Evolutionary conservation across 2,113 vertebrate species (phyloP).

Genomic region (Leptodactylus fuscus): DNA sequence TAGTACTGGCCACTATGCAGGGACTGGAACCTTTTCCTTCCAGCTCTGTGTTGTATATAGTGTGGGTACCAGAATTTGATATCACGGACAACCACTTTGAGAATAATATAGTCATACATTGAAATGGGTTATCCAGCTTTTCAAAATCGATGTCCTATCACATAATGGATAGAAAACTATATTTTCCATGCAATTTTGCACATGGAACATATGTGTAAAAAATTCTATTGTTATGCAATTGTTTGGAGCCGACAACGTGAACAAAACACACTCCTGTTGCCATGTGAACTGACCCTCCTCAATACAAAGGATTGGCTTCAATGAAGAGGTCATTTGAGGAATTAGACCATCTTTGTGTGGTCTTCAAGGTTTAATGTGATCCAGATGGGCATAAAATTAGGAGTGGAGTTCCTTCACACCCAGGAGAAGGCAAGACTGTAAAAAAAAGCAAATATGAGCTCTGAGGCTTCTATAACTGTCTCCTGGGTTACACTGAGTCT

Average conservation of each 20-base stretch:
- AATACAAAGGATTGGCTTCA: not conserved
- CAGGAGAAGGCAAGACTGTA: constrained; percentile 38
- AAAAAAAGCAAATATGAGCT: constrained; percentile 34
- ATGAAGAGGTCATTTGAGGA: constrained; percentile 7
- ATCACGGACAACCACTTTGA: too few relatives aligned
- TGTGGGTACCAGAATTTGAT: too few relatives aligned
- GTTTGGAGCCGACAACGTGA: not conserved
- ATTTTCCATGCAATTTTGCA: not conserved
- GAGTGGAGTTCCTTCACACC: constrained; percentile 42
- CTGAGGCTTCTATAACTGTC: not conserved
- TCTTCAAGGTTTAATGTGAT: constrained; percentile 31
- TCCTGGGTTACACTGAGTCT: not conserved
- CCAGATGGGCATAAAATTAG: constrained; percentile 46
- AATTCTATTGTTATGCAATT: not conserved
- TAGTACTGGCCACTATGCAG: too few relatives aligned
- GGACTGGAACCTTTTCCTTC: too few relatives aligned
- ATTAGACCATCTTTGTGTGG: constrained; percentile 41
- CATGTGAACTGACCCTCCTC: constrained; percentile 20
- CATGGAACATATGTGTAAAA: not conserved
- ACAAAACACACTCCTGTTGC: not conserved
- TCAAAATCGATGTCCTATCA: too few relatives aligned
- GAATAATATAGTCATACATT: too few relatives aligned
- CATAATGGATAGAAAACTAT: not conserved
- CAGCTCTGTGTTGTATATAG: too few relatives aligned
- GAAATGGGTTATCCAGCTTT: too few relatives aligned